phyloP scores from a whole-genome alignment of 2,888 invertebrate genomes.

The Drosophila lutescens region DNA sequence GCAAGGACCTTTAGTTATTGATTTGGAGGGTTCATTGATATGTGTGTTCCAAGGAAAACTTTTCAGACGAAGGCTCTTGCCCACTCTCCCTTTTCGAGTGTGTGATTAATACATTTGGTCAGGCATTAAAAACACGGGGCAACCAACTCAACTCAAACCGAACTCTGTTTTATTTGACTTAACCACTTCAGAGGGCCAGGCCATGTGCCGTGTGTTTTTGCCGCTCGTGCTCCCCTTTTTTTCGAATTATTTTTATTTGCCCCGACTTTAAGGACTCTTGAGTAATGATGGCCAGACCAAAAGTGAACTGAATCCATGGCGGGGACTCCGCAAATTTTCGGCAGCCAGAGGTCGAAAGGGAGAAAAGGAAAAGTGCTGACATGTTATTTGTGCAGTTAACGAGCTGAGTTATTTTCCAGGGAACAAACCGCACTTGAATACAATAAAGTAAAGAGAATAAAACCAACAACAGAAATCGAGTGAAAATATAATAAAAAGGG shows the following conservation, averaged over 20 bases:
- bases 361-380: slow-evolving; percentile 76
- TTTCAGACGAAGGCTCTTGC: slow-evolving; percentile 62
- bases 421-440: slow-evolving; percentile 72
- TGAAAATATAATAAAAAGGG: slow-evolving; percentile 27
- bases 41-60: slow-evolving; percentile 60
- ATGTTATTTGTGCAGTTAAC: slow-evolving; percentile 80
- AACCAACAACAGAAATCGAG: slow-evolving; percentile 22
- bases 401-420: slow-evolving; percentile 78
- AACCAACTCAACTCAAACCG: slow-evolving; percentile 46
- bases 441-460: slow-evolving; percentile 33
- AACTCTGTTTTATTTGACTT: slow-evolving; percentile 70
- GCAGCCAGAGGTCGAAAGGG: slow-evolving; percentile 24
- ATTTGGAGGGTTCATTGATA: slow-evolving; percentile 66
- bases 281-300: slow-evolving; percentile 77
- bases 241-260: slow-evolving; percentile 62
- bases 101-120: slow-evolving; percentile 79
- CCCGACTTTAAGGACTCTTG: slow-evolving; percentile 74
- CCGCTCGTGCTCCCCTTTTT: slow-evolving; percentile 2
- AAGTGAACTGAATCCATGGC: slow-evolving; percentile 40
- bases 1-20: slow-evolving; percentile 71
- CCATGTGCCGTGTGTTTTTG: slow-evolving; percentile 40
- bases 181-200: slow-evolving; percentile 36
- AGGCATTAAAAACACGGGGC: slow-evolving; percentile 62
- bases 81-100: slow-evolving; percentile 36
- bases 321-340: slow-evolving; percentile 41